These are phyloP conservation scores for Illadopsis cleaveri DNA, from an alignment of 2,113 vertebrate genomes.

Conservation along the genomic window DNA sequence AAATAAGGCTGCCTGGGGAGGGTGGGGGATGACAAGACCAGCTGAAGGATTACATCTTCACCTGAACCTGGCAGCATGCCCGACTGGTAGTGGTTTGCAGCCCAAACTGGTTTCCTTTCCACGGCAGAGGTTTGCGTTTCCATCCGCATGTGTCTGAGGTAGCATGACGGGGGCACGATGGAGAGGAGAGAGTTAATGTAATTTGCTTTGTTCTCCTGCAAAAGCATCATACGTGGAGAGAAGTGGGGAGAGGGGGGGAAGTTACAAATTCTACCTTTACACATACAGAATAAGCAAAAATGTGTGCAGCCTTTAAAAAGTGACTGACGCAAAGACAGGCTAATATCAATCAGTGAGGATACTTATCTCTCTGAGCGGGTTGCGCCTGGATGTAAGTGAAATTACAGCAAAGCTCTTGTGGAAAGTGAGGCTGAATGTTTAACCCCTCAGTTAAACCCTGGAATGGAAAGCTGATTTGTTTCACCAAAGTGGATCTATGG, in stretches of 20 bases:
- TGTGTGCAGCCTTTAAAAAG: slow-evolving; percentile 2
- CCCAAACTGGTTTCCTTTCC: not conserved
- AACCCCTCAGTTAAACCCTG: not conserved
- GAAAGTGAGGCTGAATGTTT: slow-evolving; percentile 18
- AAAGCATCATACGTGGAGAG: slow-evolving; percentile 1
- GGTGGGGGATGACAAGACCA: not conserved
- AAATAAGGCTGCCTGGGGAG: not conserved
- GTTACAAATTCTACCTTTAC: not conserved
- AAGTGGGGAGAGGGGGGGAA: not conserved
- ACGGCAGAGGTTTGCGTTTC: not conserved
- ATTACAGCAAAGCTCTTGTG: slow-evolving; percentile 8
- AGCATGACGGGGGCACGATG: not conserved
- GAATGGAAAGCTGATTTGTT: not conserved
- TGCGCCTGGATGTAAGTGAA: slow-evolving; percentile 24
- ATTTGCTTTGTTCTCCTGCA: slow-evolving; percentile 41
- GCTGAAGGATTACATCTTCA: slow-evolving; percentile 29
- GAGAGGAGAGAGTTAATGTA: slow-evolving; percentile 40
- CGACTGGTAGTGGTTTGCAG: not conserved
- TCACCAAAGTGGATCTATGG: not conserved
- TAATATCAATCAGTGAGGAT: not conserved
- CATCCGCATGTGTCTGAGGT: not conserved
- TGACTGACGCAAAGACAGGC: not conserved
- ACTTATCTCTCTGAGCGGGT: not conserved
- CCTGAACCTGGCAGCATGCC: slow-evolving; percentile 19
- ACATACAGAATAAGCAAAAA: not conserved